Conservation (phyloP, 2,888 invertebrate genomes). For the Caenorhabditis virilis region DNA sequence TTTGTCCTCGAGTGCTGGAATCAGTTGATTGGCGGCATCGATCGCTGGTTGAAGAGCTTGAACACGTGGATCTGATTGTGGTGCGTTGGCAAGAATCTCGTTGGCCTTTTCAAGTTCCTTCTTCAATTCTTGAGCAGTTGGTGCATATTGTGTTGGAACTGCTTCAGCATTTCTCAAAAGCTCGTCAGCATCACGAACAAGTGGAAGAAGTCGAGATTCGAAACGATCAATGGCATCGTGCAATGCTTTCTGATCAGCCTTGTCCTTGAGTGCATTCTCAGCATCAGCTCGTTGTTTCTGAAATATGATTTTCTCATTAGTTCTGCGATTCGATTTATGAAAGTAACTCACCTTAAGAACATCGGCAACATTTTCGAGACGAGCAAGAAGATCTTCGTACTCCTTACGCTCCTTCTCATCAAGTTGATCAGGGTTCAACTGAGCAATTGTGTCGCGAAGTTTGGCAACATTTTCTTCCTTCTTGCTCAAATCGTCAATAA, state of each 20-base stretch:
- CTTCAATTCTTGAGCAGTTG: slow-evolving; percentile 40
- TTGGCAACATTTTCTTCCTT: slow-evolving; percentile 30
- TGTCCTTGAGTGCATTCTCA: slow-evolving; percentile 19
- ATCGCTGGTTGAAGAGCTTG: slow-evolving; percentile 28
- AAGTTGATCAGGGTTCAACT: slow-evolving; percentile 28
- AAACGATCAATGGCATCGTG: slow-evolving; percentile 24
- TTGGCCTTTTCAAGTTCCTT: slow-evolving; percentile 33
- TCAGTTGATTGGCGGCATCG: slow-evolving; percentile 29
- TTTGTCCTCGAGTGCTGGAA: slow-evolving; percentile 41
- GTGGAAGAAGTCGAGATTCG: slow-evolving; percentile 33
- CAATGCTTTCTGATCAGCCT: slow-evolving; percentile 16
- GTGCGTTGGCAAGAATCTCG: slow-evolving; percentile 11
- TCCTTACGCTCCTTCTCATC: slow-evolving; percentile 40
- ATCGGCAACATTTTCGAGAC: slow-evolving; percentile 42
- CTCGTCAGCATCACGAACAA: slow-evolving; percentile 41
- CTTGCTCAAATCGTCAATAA: slow-evolving; percentile 33
- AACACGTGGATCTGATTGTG: slow-evolving; percentile 26
- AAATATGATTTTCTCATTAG: slow-evolving; percentile 1
- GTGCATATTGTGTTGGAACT: slow-evolving; percentile 41
- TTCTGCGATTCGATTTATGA: not conserved
- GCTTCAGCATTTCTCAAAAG: slow-evolving; percentile 46
- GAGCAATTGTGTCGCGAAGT: slow-evolving; percentile 25
- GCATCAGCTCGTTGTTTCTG: slow-evolving; percentile 29
- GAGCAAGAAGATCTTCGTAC: slow-evolving; percentile 39
- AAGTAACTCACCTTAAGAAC: slow-evolving; percentile 28